A percentile compares a stretch with the other conserved stretches of the same genome.
These are phyloP conservation scores for Eonycteris spelaea DNA, from an alignment of 2,113 vertebrate species.

Conservation along the genomic window DNA sequence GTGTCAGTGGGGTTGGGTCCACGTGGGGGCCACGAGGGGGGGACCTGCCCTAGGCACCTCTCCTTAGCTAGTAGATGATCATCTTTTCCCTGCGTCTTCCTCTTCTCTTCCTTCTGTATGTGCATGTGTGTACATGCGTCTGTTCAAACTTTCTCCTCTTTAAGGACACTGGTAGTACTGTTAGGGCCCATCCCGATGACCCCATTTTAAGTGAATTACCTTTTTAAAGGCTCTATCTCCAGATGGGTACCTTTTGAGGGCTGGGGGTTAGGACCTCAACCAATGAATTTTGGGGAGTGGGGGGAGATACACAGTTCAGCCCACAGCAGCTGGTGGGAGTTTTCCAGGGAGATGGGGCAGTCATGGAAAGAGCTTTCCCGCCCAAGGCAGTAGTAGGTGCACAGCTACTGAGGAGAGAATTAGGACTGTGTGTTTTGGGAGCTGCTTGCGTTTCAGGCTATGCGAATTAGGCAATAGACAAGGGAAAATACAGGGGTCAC, in stretches of 20 bases:
- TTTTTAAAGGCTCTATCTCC: background rate
- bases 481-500: background rate
- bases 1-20: background rate
- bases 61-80: background rate
- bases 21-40: background rate
- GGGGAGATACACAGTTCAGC: background rate
- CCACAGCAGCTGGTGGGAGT: background rate
- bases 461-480: background rate
- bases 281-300: background rate
- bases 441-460: too few species aligned
- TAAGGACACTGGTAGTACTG: background rate
- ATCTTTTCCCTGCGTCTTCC: background rate
- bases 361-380: background rate
- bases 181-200: background rate
- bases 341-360: background rate
- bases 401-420: background rate
- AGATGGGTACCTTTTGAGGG: background rate
- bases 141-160: background rate
- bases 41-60: background rate
- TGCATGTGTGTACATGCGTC: fast-evolving
- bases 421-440: background rate
- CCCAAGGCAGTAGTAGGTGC: background rate
- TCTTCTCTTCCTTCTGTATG: background rate
- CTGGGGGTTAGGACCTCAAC: background rate
- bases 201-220: background rate